phyloP scores from a whole-genome alignment of 2,797 vertebrate genomes.

The Microctenopoma lineatum region DNA sequence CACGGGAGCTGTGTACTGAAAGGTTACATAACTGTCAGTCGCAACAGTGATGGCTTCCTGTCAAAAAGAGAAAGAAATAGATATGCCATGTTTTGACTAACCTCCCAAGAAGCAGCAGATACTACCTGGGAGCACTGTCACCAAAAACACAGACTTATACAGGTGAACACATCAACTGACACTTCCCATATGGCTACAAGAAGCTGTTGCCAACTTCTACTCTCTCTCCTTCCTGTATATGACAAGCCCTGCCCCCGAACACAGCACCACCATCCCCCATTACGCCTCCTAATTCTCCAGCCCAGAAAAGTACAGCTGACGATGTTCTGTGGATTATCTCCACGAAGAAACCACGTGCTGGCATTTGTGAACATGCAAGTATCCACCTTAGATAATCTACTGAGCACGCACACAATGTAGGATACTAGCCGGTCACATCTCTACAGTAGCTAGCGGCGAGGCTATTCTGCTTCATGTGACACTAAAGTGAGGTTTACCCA shows the following conservation, averaged over 20 bases:
- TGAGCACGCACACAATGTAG: conserved; percentile 42
- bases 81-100: conserved; percentile 42
- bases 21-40: conserved; percentile 68
- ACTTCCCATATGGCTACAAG: conserved; percentile 51
- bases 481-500: conserved; percentile 67
- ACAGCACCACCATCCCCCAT: conserved; percentile 5
- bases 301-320: conserved; percentile 74
- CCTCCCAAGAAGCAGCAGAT: conserved; percentile 9
- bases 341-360: conserved; percentile 63
- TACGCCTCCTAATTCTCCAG: conserved; percentile 61
- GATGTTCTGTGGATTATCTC: conserved; percentile 75
- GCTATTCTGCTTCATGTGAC: conserved; percentile 66
- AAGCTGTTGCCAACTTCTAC: conserved; percentile 34
- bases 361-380: conserved; percentile 35
- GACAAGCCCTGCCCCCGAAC: conserved; percentile 35
- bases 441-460: conserved; percentile 24
- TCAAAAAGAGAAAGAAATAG: conserved; percentile 18
- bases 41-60: conserved; percentile 44
- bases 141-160: conserved; percentile 29
- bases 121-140: conserved; percentile 31
- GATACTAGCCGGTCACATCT: conserved; percentile 50
- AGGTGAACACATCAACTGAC: conserved; percentile 47
- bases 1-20: conserved; percentile 47
- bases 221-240: conserved; percentile 29
- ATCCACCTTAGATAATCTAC: conserved; percentile 67